phyloP scores from a whole-genome alignment of 1,140 invertebrate species.

The Leptinotarsa undecemlineata region DNA sequence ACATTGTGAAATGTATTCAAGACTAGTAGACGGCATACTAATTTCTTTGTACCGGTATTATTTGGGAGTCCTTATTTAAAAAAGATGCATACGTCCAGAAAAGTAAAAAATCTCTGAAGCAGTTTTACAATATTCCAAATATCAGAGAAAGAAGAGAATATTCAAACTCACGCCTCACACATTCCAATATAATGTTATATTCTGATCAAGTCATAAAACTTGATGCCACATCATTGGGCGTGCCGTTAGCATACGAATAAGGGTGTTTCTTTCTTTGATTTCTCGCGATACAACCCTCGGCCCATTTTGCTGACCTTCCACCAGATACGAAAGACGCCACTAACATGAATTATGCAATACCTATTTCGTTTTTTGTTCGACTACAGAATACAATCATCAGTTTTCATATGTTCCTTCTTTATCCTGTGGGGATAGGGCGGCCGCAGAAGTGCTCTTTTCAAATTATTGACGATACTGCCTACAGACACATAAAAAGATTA shows the following conservation, averaged over 20 bases:
- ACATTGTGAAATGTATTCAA: no score
- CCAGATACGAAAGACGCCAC: slow-evolving; percentile 35
- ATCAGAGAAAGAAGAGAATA: background rate
- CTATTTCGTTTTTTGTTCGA: slow-evolving; percentile 15
- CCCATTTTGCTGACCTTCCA: slow-evolving; percentile 41
- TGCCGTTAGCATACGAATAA: slow-evolving; percentile 51
- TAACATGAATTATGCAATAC: slow-evolving; percentile 38
- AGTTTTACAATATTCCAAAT: no score
- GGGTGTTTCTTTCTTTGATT: slow-evolving; percentile 51
- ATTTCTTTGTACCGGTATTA: no score
- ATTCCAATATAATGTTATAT: slow-evolving; percentile 52
- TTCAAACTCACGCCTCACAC: slow-evolving; percentile 40
- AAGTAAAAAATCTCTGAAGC: no score
- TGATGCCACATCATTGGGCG: slow-evolving; percentile 51
- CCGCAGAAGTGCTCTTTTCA: background rate
- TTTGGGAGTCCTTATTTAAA: no score
- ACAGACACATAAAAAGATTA: background rate
- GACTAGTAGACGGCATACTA: no score
- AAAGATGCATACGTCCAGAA: no score
- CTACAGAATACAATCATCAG: slow-evolving; percentile 23
- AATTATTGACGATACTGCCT: slow-evolving; percentile 1
- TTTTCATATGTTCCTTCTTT: slow-evolving; percentile 12
- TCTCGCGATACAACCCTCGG: slow-evolving; percentile 41
- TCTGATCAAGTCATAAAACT: slow-evolving; percentile 54
- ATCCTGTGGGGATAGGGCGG: background rate